Evolutionary conservation across 1,140 invertebrate genomes (phyloP).

Genomic region (Trichogramma pretiosum): DNA sequence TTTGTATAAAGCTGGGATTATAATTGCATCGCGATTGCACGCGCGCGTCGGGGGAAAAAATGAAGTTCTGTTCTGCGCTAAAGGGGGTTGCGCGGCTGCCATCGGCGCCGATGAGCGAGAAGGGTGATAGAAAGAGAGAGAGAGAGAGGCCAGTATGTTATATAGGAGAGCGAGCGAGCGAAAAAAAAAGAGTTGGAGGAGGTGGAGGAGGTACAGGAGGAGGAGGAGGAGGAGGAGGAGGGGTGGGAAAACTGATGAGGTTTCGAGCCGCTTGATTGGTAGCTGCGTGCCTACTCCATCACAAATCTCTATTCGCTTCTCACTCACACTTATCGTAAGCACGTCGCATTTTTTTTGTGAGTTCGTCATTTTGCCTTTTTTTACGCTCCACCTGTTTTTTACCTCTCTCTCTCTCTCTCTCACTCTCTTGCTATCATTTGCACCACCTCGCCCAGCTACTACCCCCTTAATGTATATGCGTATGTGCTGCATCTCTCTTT

Average conservation of each 20-base stretch:
- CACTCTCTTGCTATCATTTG: not conserved
- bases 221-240: slow-evolving; percentile 22
- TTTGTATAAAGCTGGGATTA: slow-evolving; percentile 48
- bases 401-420: not conserved
- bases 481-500: slow-evolving; percentile 4
- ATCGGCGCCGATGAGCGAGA: slow-evolving; percentile 7
- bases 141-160: too few species aligned
- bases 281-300: slow-evolving; percentile 43
- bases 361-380: slow-evolving; percentile 22
- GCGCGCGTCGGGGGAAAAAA: slow-evolving; percentile 34
- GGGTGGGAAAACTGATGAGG: slow-evolving; percentile 42
- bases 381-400: slow-evolving; percentile 1
- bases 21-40: slow-evolving; percentile 46
- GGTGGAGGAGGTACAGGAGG: slow-evolving; percentile 17
- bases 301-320: slow-evolving; percentile 32
- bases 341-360: too few species aligned
- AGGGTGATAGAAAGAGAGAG: slow-evolving; percentile 13
- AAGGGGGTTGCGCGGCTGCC: slow-evolving; percentile 20
- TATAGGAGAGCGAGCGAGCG: not conserved
- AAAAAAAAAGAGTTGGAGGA: slow-evolving; percentile 11
- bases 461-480: too few species aligned
- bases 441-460: not conserved
- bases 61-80: slow-evolving; percentile 31
- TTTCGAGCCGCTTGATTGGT: slow-evolving; percentile 46
- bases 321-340: too few species aligned